Percentiles rank a stretch among this genome's conserved stretches.
These are phyloP conservation scores for Mormyrus proboscirostris DNA, from an alignment of 2,797 vertebrate genomes.

Conservation along the genomic window DNA sequence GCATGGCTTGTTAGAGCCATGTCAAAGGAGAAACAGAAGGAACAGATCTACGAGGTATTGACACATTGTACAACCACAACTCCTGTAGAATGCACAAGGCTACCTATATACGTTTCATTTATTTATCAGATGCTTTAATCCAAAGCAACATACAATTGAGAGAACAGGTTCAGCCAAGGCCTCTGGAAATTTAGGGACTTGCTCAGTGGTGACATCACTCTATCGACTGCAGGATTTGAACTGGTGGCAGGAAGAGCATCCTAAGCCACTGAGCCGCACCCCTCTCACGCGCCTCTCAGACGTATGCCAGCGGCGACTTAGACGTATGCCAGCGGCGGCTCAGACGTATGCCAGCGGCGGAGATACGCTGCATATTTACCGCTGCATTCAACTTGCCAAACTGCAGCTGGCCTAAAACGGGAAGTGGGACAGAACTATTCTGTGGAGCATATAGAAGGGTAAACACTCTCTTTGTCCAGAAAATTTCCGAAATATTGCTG, in stretches of 20 bases:
- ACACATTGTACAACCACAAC: not conserved
- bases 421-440: slow-evolving; percentile 17
- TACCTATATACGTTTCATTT: not conserved
- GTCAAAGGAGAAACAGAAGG: too few species aligned
- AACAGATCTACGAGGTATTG: too few species aligned
- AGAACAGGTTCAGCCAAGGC: not conserved
- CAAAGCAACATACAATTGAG: not conserved
- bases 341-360: not conserved
- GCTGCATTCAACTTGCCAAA: not conserved
- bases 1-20: too few species aligned
- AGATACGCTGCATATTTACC: not conserved
- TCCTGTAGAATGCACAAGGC: not conserved
- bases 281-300: too few species aligned
- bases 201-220: not conserved
- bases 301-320: not conserved
- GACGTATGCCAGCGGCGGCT: not conserved
- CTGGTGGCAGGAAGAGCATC: not conserved
- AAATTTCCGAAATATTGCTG: slow-evolving; percentile 26
- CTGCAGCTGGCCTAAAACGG: not conserved
- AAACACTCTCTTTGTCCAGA: slow-evolving; percentile 45
- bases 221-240: not conserved
- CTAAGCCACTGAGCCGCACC: too few species aligned
- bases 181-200: not conserved
- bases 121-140: not conserved
- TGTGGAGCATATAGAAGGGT: slow-evolving; percentile 32